Evolutionary conservation across 1,140 invertebrate genomes (phyloP), one percentile per base, ranked within the genome.

Genomic region (Euura lappo): DNA sequence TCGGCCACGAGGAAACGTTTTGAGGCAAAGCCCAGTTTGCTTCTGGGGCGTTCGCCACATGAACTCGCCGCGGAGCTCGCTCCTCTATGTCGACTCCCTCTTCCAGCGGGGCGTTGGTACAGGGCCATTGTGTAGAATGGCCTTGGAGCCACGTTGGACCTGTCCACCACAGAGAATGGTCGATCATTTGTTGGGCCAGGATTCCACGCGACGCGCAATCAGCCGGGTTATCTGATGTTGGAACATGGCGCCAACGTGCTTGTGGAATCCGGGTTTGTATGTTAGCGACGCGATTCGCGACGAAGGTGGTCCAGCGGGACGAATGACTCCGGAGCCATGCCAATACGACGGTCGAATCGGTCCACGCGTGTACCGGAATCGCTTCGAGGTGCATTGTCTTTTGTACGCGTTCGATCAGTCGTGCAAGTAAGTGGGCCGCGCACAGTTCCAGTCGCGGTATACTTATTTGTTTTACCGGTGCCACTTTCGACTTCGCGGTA

Each of bases 401-500:
- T 28, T 28, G 28, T 28, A 28, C 28, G 28, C 28, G 28, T 28
- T 28, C 28, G 28, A 28, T 28, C 44, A 76, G 64, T 68, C 66
- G 10, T 66, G 76, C 45, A 2, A 67, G 45, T 66, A 73, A 46
- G 10, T 45, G 28, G 28, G 74, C 74, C 11, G 6, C 68, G 8
- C 51, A 44, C 44, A 74, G 71, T 68, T 75, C 75, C 66, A 76
- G 67, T 64, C 67, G 10, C 5, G 75, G 73, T 4, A 76, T 75
- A 8, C 72, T 69, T 7, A 76, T 8, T 6, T 43, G 46, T 65
- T 71, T 7, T 43, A 76, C 11, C 45, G 75, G 67, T 43, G 81
- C 74, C 1, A 87, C 79, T 28, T 78, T 69, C 44, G 71, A 72
- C 45, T 73, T 78, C 0, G 74, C 73, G 13, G 75, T 74, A 2